These are phyloP conservation scores for Litocranius walleri DNA, from an alignment of 2,113 vertebrate genomes.

Conservation along the genomic window DNA sequence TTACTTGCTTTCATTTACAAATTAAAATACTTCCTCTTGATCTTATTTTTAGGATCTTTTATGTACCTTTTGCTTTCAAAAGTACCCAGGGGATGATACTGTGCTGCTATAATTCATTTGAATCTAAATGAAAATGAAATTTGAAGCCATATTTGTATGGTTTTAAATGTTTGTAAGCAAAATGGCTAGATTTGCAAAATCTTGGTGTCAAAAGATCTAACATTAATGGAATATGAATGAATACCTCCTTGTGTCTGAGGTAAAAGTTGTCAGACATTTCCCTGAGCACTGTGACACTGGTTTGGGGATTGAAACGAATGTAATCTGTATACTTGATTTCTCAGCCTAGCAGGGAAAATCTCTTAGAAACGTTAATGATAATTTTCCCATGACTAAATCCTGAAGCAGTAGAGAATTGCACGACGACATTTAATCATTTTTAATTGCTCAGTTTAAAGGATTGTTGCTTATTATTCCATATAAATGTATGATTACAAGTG, in stretches of 20 bases:
- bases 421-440: neutral
- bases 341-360: neutral
- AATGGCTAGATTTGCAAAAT: conserved; percentile 10
- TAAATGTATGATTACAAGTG: neutral
- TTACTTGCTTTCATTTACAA: conserved; percentile 60
- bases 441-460: conserved; percentile 16
- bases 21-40: conserved; percentile 38
- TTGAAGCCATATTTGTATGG: neutral
- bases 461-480: neutral
- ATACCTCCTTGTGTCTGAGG: neutral
- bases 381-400: neutral
- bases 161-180: conserved; percentile 7
- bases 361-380: neutral
- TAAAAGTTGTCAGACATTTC: neutral
- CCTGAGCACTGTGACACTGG: neutral
- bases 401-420: neutral
- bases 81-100: neutral
- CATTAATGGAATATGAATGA: neutral
- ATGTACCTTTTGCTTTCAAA: conserved; percentile 46
- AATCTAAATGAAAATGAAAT: conserved; percentile 37
- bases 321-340: neutral
- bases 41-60: conserved; percentile 35
- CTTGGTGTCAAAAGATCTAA: neutral
- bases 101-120: neutral
- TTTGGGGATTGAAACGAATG: neutral